Evolutionary conservation across 2,113 vertebrate species (phyloP).

Genomic region (Taxidea taxus): DNA sequence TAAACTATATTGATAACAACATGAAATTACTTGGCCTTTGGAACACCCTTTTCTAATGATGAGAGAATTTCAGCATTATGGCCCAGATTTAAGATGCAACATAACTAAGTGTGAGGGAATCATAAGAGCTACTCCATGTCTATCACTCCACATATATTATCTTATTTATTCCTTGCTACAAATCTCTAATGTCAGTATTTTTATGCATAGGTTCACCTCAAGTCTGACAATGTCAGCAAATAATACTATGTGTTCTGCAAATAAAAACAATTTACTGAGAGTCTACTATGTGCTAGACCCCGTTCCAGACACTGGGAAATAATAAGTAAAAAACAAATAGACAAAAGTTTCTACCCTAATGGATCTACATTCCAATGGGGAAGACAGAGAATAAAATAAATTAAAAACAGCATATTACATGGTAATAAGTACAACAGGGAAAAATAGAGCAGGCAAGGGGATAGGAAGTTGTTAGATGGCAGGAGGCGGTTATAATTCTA

Average conservation of each 20-base stretch:
- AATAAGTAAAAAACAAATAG: not conserved
- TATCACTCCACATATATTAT: not conserved
- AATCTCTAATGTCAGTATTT: not conserved
- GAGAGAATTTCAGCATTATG: not conserved
- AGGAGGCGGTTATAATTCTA: not conserved
- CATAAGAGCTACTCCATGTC: not conserved
- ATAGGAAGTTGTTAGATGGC: not conserved
- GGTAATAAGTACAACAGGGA: not conserved
- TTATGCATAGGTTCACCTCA: not conserved
- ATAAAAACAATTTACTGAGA: not conserved
- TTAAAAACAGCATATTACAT: not conserved
- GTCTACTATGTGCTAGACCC: not conserved
- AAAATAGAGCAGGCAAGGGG: not conserved
- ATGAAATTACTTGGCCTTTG: not conserved
- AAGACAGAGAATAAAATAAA: not conserved
- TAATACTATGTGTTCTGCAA: not conserved
- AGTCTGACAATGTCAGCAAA: not conserved
- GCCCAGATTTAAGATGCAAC: not conserved
- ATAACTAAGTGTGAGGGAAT: not conserved
- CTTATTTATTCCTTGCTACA: not conserved
- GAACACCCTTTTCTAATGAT: not conserved
- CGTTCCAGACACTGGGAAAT: not conserved
- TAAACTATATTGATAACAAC: not conserved
- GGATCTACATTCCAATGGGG: not conserved
- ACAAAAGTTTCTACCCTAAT: not conserved